Conservation (phyloP, 1,140 invertebrate species). For the Eciton burchellii region DNA sequence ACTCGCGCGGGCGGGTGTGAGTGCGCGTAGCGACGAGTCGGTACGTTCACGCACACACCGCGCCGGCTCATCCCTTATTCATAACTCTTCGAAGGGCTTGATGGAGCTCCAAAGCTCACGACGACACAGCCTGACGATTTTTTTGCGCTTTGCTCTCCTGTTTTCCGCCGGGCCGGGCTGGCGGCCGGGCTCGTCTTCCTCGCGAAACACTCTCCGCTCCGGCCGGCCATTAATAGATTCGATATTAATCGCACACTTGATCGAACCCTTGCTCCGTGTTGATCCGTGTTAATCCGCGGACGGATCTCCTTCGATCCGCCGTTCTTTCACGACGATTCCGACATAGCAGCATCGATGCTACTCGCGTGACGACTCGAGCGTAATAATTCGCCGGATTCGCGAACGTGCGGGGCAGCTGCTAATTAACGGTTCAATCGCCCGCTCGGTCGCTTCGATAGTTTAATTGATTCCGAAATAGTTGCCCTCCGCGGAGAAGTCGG, state of each 20-base stretch:
- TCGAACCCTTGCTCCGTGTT: neutral
- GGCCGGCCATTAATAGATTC: conserved; percentile 59
- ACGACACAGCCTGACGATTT: conserved; percentile 52
- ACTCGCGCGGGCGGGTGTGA: conserved; percentile 68
- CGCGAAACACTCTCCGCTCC: conserved; percentile 70
- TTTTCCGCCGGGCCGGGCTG: conserved; percentile 43
- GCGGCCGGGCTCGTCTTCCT: conserved; percentile 33
- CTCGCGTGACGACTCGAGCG: conserved; percentile 8
- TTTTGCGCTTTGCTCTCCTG: conserved; percentile 53
- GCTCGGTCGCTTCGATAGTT: conserved; percentile 78
- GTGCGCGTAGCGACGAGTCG: conserved; percentile 64
- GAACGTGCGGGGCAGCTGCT: conserved; percentile 58
- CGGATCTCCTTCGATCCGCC: neutral
- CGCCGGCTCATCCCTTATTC: conserved; percentile 78
- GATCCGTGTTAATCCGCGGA: neutral
- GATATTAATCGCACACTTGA: conserved; percentile 52
- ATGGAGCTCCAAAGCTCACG: conserved; percentile 71
- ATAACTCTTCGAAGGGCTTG: conserved; percentile 76
- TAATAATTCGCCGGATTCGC: conserved; percentile 38
- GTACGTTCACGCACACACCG: conserved; percentile 64
- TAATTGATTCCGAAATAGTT: conserved; percentile 85
- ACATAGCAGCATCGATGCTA: too few species aligned
- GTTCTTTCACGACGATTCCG: conserved; percentile 1
- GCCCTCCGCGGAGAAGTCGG: conserved; percentile 50
- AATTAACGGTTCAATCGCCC: conserved; percentile 78